Conservation (phyloP, 2,113 vertebrate genomes). For the Burhinus oedicnemus region DNA sequence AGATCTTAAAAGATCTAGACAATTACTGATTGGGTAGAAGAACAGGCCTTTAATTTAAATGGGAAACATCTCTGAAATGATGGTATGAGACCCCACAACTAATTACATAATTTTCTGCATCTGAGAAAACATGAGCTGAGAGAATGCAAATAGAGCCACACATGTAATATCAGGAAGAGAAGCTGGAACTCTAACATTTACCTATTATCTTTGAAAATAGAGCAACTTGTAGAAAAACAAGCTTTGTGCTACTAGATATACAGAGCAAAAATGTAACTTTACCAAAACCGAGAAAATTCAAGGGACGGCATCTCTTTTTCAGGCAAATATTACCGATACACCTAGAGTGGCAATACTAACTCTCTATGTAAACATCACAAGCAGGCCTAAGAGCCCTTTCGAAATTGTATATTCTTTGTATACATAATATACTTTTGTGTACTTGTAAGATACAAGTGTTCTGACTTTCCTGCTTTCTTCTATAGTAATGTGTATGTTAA, state of each 20-base stretch:
- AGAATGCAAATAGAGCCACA: conserved; percentile 78
- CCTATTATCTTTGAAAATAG: conserved; percentile 60
- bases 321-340: not conserved
- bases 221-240: conserved; percentile 47
- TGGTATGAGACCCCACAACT: conserved; percentile 82
- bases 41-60: conserved; percentile 84
- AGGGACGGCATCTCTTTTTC: not conserved
- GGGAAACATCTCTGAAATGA: conserved; percentile 84
- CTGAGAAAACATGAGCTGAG: conserved; percentile 88
- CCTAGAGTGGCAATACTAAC: not conserved
- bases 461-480: conserved; percentile 17
- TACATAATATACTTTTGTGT: conserved; percentile 43
- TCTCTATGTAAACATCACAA: conserved; percentile 23
- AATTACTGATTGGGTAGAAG: conserved; percentile 84
- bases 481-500: not conserved
- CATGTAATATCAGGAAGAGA: conserved; percentile 65
- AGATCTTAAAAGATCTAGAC: conserved; percentile 80
- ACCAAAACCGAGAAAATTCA: not conserved
- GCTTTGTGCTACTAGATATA: conserved; percentile 30
- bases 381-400: conserved; percentile 35
- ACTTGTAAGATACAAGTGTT: conserved; percentile 40
- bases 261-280: not conserved
- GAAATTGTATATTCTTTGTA: conserved; percentile 41
- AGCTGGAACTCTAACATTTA: conserved; percentile 56
- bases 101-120: conserved; percentile 98